Percentiles rank a stretch among this genome's conserved stretches.
These are phyloP conservation scores for Cataglyphis cursor DNA, from an alignment of 2,888 invertebrate genomes.

Conservation along the genomic window DNA sequence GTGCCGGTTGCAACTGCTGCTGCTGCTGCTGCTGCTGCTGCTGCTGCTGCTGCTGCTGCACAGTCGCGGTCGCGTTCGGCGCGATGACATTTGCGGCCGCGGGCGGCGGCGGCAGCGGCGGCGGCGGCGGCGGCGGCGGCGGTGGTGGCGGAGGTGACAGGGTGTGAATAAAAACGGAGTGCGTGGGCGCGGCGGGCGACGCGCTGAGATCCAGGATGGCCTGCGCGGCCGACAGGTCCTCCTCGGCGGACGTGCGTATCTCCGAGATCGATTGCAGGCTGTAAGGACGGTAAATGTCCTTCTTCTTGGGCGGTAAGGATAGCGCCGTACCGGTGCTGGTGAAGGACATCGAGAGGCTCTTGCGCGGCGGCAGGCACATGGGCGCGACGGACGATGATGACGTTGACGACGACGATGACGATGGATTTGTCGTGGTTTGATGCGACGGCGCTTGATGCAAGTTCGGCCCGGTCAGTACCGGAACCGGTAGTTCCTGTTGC, in stretches of 20 bases:
- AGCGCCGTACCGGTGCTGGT: constrained; percentile 94
- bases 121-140: constrained; percentile 77
- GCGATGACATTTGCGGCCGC: constrained; percentile 47
- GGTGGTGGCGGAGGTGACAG: constrained; percentile 89
- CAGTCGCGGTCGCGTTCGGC: constrained; percentile 41
- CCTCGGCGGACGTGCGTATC: constrained; percentile 91
- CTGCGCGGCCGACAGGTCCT: constrained; percentile 95
- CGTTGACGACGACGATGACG: constrained; percentile 77
- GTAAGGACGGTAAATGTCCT: constrained; percentile 96
- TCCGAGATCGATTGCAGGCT: constrained; percentile 88
- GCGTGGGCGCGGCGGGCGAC: constrained; percentile 90
- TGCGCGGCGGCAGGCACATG: constrained; percentile 79
- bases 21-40: constrained; percentile 25
- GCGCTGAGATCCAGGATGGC: constrained; percentile 96
- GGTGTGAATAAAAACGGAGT: constrained; percentile 85
- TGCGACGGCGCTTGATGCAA: constrained; percentile 61
- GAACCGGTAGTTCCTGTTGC: constrained; percentile 66
- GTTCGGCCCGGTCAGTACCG: constrained; percentile 56
- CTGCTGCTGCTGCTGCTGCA: constrained; percentile 63
- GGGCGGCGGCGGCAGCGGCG: constrained; percentile 39
- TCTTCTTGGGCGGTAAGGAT: constrained; percentile 95
- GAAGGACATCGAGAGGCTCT: constrained; percentile 94
- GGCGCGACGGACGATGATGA: constrained; percentile 83
- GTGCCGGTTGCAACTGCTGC: constrained; percentile 60
- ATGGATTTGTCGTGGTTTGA: constrained; percentile 83